Percentiles rank a stretch among this genome's conserved stretches.
These are phyloP conservation scores for Himalopsyche japonica DNA, from an alignment of 2,888 invertebrate species.

Conservation along the genomic window DNA sequence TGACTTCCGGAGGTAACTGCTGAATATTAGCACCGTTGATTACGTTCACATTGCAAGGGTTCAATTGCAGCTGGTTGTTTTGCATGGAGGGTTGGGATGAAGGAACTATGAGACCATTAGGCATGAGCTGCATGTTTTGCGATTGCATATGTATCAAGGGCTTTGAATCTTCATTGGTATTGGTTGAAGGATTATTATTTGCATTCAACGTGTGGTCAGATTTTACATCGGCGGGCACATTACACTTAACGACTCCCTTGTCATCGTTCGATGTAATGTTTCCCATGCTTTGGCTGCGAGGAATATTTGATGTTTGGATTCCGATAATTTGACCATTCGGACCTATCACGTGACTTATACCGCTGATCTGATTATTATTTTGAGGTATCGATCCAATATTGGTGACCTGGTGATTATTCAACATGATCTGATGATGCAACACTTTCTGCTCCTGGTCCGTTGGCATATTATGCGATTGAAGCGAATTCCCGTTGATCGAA, in stretches of 20 bases:
- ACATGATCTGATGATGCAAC: constrained; percentile 40
- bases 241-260: constrained; percentile 12
- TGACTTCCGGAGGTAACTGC: constrained; percentile 55
- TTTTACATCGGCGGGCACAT: not conserved
- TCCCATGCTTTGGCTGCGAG: constrained; percentile 35
- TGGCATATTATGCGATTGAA: constrained; percentile 7
- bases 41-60: constrained; percentile 40
- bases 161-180: constrained; percentile 6
- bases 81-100: constrained; percentile 48
- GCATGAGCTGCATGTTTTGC: constrained; percentile 27
- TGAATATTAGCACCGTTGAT: constrained; percentile 38
- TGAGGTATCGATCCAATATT: constrained; percentile 33
- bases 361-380: constrained; percentile 41
- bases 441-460: constrained; percentile 38
- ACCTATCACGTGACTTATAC: constrained; percentile 54
- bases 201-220: not conserved
- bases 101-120: constrained; percentile 45
- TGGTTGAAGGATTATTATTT: constrained; percentile 4
- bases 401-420: constrained; percentile 42
- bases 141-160: constrained; percentile 7
- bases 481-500: constrained; percentile 33
- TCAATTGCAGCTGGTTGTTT: constrained; percentile 41
- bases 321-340: constrained; percentile 65
- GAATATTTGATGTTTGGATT: constrained; percentile 51
- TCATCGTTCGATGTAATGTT: constrained; percentile 27